Base-by-base conservation (phyloP, 2,888 invertebrate genomes). In the Halictus quadricinctus region DNA sequence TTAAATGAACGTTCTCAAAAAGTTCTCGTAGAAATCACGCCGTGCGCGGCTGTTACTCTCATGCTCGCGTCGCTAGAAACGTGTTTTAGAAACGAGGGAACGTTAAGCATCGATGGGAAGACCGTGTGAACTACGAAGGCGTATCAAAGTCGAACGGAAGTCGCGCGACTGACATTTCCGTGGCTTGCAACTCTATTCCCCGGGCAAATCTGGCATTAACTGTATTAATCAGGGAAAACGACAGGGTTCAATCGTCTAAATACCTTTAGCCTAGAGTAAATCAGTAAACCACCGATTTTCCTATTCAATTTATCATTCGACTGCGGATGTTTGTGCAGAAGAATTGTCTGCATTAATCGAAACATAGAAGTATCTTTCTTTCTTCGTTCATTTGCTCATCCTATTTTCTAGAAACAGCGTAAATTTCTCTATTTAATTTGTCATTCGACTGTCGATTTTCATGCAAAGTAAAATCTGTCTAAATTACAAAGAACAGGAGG, bases 71-170 rank as follows among this genome's bases (percentile, higher is more conserved):
- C 66, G 66, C 69, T 73, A 50, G 18, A 82, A 82, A 77, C 60
- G 50, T 43, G 21, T 58, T 29, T 75, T 66, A 36, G 81, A 36
- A 87, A 70, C 80, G 78, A 79, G 83, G 72, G 80, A 88, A 89
- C 81, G 43, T 89, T 66, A 82, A 85, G 83, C 86, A 86, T 87
- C 83, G 81, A 80, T 86, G 76, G 88, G 88, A 88, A 88, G 87
- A 90, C 88, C 85, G 73, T 85, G 76, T 50, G 64, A 81, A 76
- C 81, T 80, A 87, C 76, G 74, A 88, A 87, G 81, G 85, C 79
- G 76, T 77, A 77, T 80, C 72, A 80, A 76, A 80, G 25, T 25
- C 76, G 73, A 77, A 72, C 75, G 80, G 69, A 29, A 58, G 54
- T 74, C 25, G 25, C 66, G 69, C 58, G 58, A 4, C n/a, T 41